Base-by-base conservation (phyloP, 2,113 vertebrate species). In the Elaphurus davidianus region DNA sequence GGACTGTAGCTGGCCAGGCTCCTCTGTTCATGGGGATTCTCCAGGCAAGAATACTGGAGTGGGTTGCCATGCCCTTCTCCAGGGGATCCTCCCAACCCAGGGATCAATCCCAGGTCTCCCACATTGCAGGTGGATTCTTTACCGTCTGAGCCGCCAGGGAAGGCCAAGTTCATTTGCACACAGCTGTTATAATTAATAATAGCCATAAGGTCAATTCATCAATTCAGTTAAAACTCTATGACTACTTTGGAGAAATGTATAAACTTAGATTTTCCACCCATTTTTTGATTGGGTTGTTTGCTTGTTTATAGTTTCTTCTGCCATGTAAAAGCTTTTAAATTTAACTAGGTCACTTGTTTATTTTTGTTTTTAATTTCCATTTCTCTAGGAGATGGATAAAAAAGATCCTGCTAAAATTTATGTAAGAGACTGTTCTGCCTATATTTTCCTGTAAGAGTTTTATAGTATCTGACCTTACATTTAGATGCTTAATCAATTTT, bases 1-100 rank as follows among this genome's bases (percentile, higher is more conserved):
- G 64, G 16, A 71, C 64, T 71, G n/a, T 21, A 36, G 64, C n/a
- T 17, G 0, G 2, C n/a, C 2, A 0, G n/a, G 9, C 17, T 67
- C 17, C 64, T 67, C n/a, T 36, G 17, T 36, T 11, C 64, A 71
- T 21, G 4, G n/a, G 64, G 64, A 71, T 71, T 71, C n/a, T 21
- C 64, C 17, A 71, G n/a, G n/a, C 64, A 71, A 36, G n/a, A 36
- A 21, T 36, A 36, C n/a, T 36, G 17, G n/a, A 12, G 10, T 36
- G 9, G 16, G 64, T 23, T 71, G 64, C n/a, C 64, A 36, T 71
- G n/a, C 64, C 64, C n/a, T 36, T 4, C n/a, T 36, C 19, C n/a
- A 71, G 0, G 64, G 9, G 64, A 71, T 23, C 64, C 5, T 71
- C 64, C 64, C n/a, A 71, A 71, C 64, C 17, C 64, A 36, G 19